These are phyloP conservation scores for Loripinus fragilis DNA, from an alignment of 2,888 invertebrate genomes.

Conservation along the genomic window DNA sequence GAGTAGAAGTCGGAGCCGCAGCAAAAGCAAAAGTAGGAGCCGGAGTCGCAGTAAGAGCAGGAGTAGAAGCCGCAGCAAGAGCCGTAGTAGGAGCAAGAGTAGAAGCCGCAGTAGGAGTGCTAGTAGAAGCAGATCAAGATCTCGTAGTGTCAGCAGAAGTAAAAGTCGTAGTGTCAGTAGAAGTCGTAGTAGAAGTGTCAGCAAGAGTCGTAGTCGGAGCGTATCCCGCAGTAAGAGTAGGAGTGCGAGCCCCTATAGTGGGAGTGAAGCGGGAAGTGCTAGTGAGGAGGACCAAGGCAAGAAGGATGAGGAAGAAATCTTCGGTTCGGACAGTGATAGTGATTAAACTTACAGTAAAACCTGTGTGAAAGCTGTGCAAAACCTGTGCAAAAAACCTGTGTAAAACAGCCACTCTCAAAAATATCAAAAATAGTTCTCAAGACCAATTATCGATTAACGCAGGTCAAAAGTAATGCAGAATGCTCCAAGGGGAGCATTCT, in stretches of 20 bases:
- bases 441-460: too few relatives aligned
- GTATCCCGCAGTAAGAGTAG: constrained; percentile 51
- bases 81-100: constrained; percentile 39
- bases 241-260: constrained; percentile 64
- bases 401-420: too few relatives aligned
- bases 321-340: constrained; percentile 75
- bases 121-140: constrained; percentile 48
- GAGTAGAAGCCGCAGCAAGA: constrained; percentile 36
- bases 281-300: constrained; percentile 77
- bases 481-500: too few relatives aligned
- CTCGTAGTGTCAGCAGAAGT: constrained; percentile 62
- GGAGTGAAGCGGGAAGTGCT: constrained; percentile 67
- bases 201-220: constrained; percentile 49
- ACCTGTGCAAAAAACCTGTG: too few relatives aligned
- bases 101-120: constrained; percentile 54
- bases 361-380: too few relatives aligned
- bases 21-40: constrained; percentile 55
- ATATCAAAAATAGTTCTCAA: too few relatives aligned
- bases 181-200: constrained; percentile 53
- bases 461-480: too few relatives aligned
- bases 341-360: too few relatives aligned
- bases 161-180: constrained; percentile 49
- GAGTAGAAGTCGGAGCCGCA: constrained; percentile 43
- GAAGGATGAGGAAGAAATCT: constrained; percentile 80
- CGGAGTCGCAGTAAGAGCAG: constrained; percentile 56